Base-by-base conservation (phyloP, 2,888 invertebrate species). In the Chaetogeoica ovagalla region DNA sequence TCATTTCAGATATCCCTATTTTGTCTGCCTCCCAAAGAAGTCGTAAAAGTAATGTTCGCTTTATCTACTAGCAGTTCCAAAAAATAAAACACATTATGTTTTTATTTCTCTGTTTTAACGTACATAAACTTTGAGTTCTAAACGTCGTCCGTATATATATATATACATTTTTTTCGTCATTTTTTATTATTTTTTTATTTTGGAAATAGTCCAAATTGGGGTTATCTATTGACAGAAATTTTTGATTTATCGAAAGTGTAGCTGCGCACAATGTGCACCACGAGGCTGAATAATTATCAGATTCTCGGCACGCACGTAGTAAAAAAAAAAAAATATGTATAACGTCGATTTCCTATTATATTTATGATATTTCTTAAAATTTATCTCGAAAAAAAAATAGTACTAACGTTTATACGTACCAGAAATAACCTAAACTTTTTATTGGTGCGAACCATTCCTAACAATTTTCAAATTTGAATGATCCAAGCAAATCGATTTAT, bases 1-100 rank as follows among this genome's bases (percentile, higher is more conserved):
- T 76, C 59, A 59, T 68, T 76, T 68, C 43, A 76, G 30, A 76
- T 68, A 76, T 75, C 74, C 37, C 21, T 74, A 74, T 75, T 75
- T 75, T 43, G 66, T 75, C 43, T 43, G 59, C 9, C 48, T 1
- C 3, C 59, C 21, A 48, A 66, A 76, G 59, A 76, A 76, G 66
- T 68, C 59, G 59, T 76, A 76, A 76, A 76, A 76, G 59, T 76
- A 76, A 68, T 59, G 59, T 59, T 68, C 43, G n/a, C 43, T 76
- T 76, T 76, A 76, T 76, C 75, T 76, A 76, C 43, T 30, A 55
- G 55, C 55, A 7, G 59, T 66, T 48, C 13, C 7, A 17, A 59
- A 48, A 59, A 43, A 63, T 17, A 69, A 43, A 52, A 23, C 66
- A 9, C 68, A 68, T 68, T n/a, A 68, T 15, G 59, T 68, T 68